Percentiles rank a stretch among this genome's conserved stretches.
These are phyloP conservation scores for Tinea pellionella DNA, from an alignment of 2,888 invertebrate genomes.

Conservation along the genomic window DNA sequence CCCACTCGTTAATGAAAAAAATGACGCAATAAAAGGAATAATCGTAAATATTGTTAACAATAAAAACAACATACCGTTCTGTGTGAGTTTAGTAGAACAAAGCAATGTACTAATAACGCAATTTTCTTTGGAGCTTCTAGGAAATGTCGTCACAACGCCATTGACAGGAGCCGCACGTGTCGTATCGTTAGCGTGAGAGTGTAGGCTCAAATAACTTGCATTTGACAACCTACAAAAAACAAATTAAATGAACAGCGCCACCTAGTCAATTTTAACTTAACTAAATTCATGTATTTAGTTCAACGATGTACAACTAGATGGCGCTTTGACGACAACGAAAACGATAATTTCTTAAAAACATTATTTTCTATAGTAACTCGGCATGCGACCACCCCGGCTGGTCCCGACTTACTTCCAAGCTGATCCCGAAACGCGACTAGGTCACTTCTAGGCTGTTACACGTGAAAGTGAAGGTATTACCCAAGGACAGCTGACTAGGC, in stretches of 20 bases:
- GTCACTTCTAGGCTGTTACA: no score
- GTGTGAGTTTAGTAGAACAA: slow-evolving; percentile 96
- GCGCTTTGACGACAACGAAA: no score
- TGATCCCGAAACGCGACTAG: no score
- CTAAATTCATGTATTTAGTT: not conserved
- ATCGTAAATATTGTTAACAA: no score
- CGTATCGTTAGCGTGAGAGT: slow-evolving; percentile 73
- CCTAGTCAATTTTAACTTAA: not conserved
- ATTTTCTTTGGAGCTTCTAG: slow-evolving; percentile 85
- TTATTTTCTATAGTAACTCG: no score
- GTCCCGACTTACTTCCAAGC: no score
- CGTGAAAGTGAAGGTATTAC: no score
- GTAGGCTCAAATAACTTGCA: slow-evolving; percentile 73
- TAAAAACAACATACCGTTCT: slow-evolving; percentile 74
- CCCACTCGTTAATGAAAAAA: no score
- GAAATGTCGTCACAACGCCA: slow-evolving; percentile 68
- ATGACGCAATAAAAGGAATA: no score
- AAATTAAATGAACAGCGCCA: not conserved
- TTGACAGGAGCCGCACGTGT: slow-evolving; percentile 55
- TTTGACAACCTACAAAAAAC: slow-evolving; percentile 46
- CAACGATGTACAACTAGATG: not conserved
- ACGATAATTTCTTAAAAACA: no score
- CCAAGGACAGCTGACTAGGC: no score
- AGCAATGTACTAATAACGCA: slow-evolving; percentile 85
- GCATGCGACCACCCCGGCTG: no score